Percentiles rank a stretch among this genome's conserved stretches.
These are phyloP conservation scores for Dimorphilus gyrociliatus DNA, from an alignment of 2,888 invertebrate species.

Conservation along the genomic window DNA sequence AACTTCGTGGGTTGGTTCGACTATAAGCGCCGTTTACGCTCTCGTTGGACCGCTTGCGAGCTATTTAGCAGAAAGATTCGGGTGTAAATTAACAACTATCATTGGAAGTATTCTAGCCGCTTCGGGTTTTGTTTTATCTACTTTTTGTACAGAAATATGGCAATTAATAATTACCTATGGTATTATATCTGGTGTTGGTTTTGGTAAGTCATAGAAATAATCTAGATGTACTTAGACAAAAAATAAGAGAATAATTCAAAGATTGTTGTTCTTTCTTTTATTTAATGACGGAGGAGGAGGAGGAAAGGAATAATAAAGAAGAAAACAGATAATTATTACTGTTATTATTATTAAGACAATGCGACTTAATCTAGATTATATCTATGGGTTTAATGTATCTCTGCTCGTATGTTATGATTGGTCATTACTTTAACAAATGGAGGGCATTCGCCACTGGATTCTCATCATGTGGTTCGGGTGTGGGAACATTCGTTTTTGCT, in stretches of 20 bases:
- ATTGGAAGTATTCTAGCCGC: constrained; percentile 57
- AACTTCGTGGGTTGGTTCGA: constrained; percentile 65
- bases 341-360: too few species aligned
- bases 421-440: constrained; percentile 9
- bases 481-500: constrained; percentile 9
- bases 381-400: constrained; percentile 12
- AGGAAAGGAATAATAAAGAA: too few species aligned
- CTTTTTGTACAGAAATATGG: too few species aligned
- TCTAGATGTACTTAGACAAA: neutral
- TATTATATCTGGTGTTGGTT: too few species aligned
- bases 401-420: constrained; percentile 10
- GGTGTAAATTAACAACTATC: constrained; percentile 71
- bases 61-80: constrained; percentile 77
- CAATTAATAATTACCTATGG: too few species aligned
- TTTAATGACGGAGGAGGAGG: too few species aligned
- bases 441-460: constrained; percentile 9
- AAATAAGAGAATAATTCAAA: neutral
- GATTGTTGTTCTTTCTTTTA: too few species aligned
- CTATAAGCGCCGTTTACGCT: constrained; percentile 43
- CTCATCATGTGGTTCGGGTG: constrained; percentile 10
- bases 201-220: constrained; percentile 12
- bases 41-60: constrained; percentile 66
- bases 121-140: constrained; percentile 52
- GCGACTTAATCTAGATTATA: constrained; percentile 7
- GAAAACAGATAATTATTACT: too few species aligned